These are phyloP conservation scores for Entomyzon cyanotis DNA, from an alignment of 2,113 vertebrate species.

Conservation along the genomic window DNA sequence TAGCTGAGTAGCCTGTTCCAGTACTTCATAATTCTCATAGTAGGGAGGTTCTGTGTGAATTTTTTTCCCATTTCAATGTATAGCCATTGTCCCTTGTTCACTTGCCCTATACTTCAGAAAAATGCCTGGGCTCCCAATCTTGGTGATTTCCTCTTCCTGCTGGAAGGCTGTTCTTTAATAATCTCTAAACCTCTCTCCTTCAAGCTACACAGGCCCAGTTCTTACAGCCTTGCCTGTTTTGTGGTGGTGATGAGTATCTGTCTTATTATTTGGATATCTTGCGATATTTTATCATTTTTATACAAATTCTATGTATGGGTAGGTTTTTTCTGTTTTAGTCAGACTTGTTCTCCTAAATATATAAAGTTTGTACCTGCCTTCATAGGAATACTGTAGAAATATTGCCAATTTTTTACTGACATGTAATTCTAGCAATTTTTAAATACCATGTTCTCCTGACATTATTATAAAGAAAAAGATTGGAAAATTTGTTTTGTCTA, in stretches of 20 bases:
- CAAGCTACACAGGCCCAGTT: background rate
- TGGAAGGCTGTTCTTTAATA: background rate
- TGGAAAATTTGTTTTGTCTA: background rate
- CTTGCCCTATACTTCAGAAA: background rate
- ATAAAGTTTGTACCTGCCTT: background rate
- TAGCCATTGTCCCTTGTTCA: background rate
- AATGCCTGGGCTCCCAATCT: background rate
- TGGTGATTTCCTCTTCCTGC: background rate
- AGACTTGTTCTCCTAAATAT: background rate
- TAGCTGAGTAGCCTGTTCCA: background rate
- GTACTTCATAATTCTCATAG: background rate
- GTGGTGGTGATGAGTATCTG: background rate
- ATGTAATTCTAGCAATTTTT: background rate
- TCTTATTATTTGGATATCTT: background rate
- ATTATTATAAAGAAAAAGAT: background rate
- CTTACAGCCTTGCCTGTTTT: background rate
- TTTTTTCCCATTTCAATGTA: background rate
- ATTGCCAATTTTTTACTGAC: background rate
- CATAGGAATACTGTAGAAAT: background rate
- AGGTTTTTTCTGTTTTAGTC: background rate
- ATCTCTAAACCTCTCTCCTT: background rate
- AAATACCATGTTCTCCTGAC: background rate
- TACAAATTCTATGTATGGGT: background rate
- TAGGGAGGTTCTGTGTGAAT: background rate
- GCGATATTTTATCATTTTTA: background rate